Evolutionary conservation across 2,113 vertebrate species (phyloP).

Genomic region (Lepus timidus): DNA sequence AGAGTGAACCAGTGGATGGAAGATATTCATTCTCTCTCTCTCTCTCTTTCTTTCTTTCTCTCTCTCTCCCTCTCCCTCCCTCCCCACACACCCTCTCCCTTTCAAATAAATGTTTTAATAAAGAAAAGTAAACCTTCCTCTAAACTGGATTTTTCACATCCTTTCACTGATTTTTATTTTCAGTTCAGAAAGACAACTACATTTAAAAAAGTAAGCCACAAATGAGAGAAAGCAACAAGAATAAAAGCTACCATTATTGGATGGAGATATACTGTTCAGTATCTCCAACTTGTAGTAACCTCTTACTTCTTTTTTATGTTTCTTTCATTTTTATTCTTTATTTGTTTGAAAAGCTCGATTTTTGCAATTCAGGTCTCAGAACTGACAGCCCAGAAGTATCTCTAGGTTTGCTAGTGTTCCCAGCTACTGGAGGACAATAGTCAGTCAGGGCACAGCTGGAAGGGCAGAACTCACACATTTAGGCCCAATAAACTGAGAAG

Average conservation of each 20-base stretch:
- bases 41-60: too few relatives aligned
- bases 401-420: not conserved
- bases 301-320: not conserved
- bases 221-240: not conserved
- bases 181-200: not conserved
- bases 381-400: rapidly evolving
- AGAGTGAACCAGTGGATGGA: too few relatives aligned
- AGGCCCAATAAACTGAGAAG: not conserved
- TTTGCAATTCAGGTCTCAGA: not conserved
- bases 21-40: too few relatives aligned
- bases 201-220: constrained; percentile 3
- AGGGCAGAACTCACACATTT: not conserved
- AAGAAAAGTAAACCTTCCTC: not conserved
- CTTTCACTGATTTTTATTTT: not conserved
- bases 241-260: not conserved
- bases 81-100: too few relatives aligned
- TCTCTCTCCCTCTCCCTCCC: too few relatives aligned
- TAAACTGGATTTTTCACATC: not conserved
- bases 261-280: not conserved
- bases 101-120: too few relatives aligned
- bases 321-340: too few relatives aligned
- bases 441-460: not conserved
- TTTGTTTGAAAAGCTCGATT: not conserved
- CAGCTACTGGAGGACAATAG: not conserved
- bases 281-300: not conserved